A percentile compares a stretch with the other conserved stretches of the same genome.
These are phyloP conservation scores for Argya squamiceps DNA, from an alignment of 2,797 vertebrate genomes.

Conservation along the genomic window DNA sequence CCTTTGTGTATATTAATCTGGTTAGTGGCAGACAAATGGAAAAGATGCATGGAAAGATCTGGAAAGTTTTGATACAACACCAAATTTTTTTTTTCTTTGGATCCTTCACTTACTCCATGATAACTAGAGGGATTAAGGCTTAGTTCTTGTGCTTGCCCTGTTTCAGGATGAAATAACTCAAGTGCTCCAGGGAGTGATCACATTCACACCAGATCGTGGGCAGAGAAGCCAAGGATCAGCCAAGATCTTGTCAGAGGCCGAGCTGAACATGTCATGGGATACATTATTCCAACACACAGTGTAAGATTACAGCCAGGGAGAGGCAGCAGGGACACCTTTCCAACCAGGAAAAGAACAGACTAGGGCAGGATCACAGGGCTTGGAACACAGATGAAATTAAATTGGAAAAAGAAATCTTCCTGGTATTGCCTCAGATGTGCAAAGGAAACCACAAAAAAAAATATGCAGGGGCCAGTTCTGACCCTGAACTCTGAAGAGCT, in stretches of 20 bases:
- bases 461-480: not conserved
- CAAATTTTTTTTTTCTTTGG: not conserved
- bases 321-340: not conserved
- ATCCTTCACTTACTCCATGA: not conserved
- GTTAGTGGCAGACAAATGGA: not conserved
- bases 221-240: not conserved
- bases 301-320: not conserved
- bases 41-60: not conserved
- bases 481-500: not conserved
- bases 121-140: not conserved
- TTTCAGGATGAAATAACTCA: accelerated
- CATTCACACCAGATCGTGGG: accelerated
- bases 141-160: not conserved
- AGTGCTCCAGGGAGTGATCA: not conserved
- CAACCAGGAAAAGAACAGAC: not conserved
- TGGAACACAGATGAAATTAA: not conserved
- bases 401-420: not conserved
- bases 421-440: not conserved
- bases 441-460: not conserved
- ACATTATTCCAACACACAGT: accelerated
- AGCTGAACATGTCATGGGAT: not conserved
- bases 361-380: accelerated
- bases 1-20: not conserved
- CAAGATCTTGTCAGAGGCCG: not conserved
- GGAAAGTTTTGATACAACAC: not conserved